Conservation (phyloP, 1,140 invertebrate species). For the Drosophila sturtevanti region DNA sequence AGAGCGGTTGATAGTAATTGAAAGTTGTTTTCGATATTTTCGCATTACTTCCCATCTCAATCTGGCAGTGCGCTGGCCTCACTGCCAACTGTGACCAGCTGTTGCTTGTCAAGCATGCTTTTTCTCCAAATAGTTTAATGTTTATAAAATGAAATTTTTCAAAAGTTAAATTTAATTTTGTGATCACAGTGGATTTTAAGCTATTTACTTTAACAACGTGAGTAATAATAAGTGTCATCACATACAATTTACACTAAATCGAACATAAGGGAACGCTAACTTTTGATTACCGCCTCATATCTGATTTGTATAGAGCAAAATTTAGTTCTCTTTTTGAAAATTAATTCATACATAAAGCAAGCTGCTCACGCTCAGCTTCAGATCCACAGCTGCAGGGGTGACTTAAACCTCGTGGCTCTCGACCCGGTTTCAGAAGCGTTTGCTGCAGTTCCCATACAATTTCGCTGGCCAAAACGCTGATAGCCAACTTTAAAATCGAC, state of each 20-base stretch:
- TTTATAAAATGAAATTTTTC: background rate
- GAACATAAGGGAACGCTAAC: background rate
- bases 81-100: constrained; percentile 14
- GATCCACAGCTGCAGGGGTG: constrained; percentile 62
- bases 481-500: constrained; percentile 56
- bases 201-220: background rate
- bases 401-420: constrained; percentile 50
- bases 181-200: background rate
- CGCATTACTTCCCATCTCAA: background rate
- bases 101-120: constrained; percentile 26
- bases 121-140: background rate
- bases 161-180: background rate
- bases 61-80: background rate
- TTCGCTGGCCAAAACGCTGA: constrained; percentile 64
- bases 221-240: background rate
- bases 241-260: background rate
- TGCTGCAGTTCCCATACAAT: constrained; percentile 69
- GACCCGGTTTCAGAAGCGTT: constrained; percentile 56
- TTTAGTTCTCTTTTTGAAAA: background rate
- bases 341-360: constrained; percentile 45
- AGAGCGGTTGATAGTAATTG: too few relatives aligned
- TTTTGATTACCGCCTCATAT: background rate
- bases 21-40: too few relatives aligned
- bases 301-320: background rate
- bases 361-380: constrained; percentile 49